phyloP scores from a whole-genome alignment of 2,888 invertebrate genomes.

The Ramazzottius varieornatus region DNA sequence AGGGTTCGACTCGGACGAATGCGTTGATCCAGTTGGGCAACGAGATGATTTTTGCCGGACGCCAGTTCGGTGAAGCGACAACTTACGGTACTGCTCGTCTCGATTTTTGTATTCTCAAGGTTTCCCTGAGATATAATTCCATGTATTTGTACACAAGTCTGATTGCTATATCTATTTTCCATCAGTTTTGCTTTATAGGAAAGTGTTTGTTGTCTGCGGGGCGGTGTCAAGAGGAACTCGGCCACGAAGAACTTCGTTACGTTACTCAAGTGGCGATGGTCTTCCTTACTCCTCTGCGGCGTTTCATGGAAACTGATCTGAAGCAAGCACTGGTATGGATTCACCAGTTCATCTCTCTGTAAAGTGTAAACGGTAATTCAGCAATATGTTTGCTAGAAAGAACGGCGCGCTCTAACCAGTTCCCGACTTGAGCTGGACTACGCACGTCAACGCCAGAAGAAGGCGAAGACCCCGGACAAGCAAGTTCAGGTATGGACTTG shows the following conservation, averaged over 20 bases:
- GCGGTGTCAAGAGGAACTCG: not conserved
- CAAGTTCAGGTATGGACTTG: not conserved
- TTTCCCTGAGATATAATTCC: not conserved
- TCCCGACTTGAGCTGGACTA: not conserved
- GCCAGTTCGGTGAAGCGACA: not conserved
- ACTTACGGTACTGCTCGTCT: not conserved
- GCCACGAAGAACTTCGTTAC: not conserved
- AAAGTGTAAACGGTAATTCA: not conserved
- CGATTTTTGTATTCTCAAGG: not conserved
- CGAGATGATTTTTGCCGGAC: not conserved
- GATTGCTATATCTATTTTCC: not conserved
- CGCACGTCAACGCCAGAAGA: not conserved
- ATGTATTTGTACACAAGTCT: not conserved
- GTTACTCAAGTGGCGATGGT: not conserved
- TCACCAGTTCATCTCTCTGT: too few relatives aligned
- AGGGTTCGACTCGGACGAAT: not conserved
- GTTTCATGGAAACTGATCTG: not conserved
- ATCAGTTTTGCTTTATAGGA: not conserved
- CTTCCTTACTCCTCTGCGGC: not conserved
- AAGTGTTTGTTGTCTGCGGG: not conserved
- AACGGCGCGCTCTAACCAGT: not conserved
- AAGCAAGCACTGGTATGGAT: not conserved
- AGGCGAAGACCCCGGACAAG: not conserved
- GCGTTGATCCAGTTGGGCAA: not conserved
- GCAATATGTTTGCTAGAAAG: not conserved